Base-by-base conservation (phyloP, 1,140 invertebrate species). In the Drosophila pandora region DNA sequence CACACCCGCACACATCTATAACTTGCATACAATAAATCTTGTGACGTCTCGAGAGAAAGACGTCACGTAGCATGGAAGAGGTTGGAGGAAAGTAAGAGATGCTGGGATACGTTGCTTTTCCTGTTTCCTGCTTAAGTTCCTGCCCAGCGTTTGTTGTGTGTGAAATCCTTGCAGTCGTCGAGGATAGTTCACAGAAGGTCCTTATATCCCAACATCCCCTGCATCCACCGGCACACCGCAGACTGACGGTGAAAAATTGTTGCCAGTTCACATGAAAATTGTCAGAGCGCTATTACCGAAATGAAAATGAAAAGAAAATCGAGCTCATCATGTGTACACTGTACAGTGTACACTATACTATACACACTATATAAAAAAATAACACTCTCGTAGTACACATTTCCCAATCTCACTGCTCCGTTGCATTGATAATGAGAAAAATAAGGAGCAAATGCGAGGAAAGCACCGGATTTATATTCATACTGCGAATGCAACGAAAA, bases 1-100 rank as follows among this genome's bases (percentile, higher is more conserved):
- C 50, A 63, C 79, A 49, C 48, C 34, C 32, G 45, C 37, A 76
- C 56, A 70, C 32, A 43, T 50, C 70, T 65, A 88, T 88, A 87
- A 88, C 61, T 68, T 88, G 83, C 83, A 88, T 83, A 82, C 83
- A 88, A 88, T 88, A 88, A 88, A 88, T 88, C 83, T 88, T 88
- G 84, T 88, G 76, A 88, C 79, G 83, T 88, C 83, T 88, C 83
- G 62, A 77, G 84, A 89, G 83, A 88, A 89, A 88, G 83, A 88
- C 84, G 83, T 88, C 83, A 88, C 83, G 83, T 88, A 88, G 72
- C 61, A 69, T 45, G 59, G 50, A 6, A 30, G 39, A 28, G 69
- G 49, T 22, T 47, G 32, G 69, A 6, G 48, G 37, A 54, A 56
- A 30, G 60, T 53, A 63, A 75, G 61, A 63, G 53, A 79, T 63